These are phyloP conservation scores for Pseudoatta argentina DNA, from an alignment of 1,140 invertebrate species.

Conservation along the genomic window DNA sequence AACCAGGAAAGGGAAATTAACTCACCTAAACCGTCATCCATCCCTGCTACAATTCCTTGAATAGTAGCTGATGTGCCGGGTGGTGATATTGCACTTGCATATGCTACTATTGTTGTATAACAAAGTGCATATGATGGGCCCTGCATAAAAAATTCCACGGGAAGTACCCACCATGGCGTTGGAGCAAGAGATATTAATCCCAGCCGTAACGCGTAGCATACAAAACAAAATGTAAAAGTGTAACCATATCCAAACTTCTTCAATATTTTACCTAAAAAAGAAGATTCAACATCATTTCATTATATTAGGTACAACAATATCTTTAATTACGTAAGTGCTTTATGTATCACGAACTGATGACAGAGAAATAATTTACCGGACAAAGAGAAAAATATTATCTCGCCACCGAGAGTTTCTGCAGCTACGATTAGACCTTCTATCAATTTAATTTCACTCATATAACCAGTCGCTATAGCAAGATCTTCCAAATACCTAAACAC, in stretches of 20 bases:
- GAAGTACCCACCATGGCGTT: slow-evolving; percentile 91
- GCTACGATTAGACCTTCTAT: slow-evolving; percentile 92
- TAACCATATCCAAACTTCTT: slow-evolving; percentile 91
- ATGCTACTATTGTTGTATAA: slow-evolving; percentile 92
- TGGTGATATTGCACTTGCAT: slow-evolving; percentile 91
- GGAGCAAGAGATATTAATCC: slow-evolving; percentile 90
- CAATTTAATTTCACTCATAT: slow-evolving; percentile 90
- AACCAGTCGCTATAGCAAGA: slow-evolving; percentile 88
- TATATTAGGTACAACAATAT: not conserved
- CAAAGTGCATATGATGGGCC: slow-evolving; percentile 93
- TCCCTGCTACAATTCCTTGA: slow-evolving; percentile 93
- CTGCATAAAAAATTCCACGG: slow-evolving; percentile 91
- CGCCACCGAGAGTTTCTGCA: slow-evolving; percentile 91
- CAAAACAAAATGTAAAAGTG: slow-evolving; percentile 90
- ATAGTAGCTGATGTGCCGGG: slow-evolving; percentile 93
- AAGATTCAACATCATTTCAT: not conserved
- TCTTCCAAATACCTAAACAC: slow-evolving; percentile 90
- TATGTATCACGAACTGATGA: not conserved
- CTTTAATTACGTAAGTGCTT: not conserved
- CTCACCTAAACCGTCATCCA: slow-evolving; percentile 93
- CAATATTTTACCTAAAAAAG: slow-evolving; percentile 88
- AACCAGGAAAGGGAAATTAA: not conserved
- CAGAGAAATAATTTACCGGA: slow-evolving; percentile 74
- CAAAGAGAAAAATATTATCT: slow-evolving; percentile 90
- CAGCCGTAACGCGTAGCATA: slow-evolving; percentile 90